Conservation (phyloP, 2,113 vertebrate species). For the Cromileptes altivelis region DNA sequence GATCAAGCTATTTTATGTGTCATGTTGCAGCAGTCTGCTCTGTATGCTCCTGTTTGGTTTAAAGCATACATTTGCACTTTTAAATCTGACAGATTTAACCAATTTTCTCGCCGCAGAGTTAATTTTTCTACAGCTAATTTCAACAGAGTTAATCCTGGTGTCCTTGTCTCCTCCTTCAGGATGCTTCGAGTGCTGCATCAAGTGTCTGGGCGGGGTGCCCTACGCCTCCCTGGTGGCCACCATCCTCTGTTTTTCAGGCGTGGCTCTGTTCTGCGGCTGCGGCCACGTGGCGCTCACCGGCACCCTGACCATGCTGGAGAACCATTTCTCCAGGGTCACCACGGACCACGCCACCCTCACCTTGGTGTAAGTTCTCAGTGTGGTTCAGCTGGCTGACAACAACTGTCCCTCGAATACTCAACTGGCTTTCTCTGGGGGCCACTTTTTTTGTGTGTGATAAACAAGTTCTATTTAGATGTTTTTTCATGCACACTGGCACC, state of each 20-base stretch:
- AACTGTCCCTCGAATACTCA: too few species aligned
- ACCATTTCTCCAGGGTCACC: slow-evolving; percentile 92
- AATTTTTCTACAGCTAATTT: neutral
- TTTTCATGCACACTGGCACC: too few species aligned
- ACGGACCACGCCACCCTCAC: slow-evolving; percentile 92
- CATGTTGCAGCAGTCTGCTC: neutral
- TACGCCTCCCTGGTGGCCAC: slow-evolving; percentile 99
- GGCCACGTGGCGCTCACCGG: slow-evolving; percentile 95
- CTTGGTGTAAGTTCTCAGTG: slow-evolving; percentile 89
- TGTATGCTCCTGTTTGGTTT: neutral
- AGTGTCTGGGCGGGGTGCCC: slow-evolving; percentile 98
- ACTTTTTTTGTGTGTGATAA: too few species aligned
- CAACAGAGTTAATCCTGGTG: neutral
- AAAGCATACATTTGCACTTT: neutral
- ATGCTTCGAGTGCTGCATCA: slow-evolving; percentile 99
- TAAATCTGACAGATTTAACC: slow-evolving; percentile 19
- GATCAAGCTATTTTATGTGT: neutral
- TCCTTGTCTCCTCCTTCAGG: slow-evolving; percentile 85
- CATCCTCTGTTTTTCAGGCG: slow-evolving; percentile 97
- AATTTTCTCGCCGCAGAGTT: neutral
- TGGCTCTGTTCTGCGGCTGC: slow-evolving; percentile 96
- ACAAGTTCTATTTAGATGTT: too few species aligned
- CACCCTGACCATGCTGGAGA: slow-evolving; percentile 94
- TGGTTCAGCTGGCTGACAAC: too few species aligned
- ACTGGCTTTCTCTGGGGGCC: too few species aligned